Evolutionary conservation across 2,797 vertebrate species (phyloP).

Genomic region (Melanotaenia parkinsoni): DNA sequence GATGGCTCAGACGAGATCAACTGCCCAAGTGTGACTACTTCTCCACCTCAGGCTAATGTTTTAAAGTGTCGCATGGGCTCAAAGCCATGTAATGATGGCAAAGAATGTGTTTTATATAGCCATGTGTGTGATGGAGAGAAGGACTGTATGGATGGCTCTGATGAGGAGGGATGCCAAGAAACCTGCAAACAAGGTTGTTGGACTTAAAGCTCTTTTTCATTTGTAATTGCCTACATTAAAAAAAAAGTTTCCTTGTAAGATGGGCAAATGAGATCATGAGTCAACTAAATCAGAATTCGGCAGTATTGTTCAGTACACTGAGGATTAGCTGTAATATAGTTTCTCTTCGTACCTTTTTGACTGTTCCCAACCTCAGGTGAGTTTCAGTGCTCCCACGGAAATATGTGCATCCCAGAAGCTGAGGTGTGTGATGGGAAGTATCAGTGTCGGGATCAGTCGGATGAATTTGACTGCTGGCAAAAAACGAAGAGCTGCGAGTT

Average conservation of each 20-base stretch:
- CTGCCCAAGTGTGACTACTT: slow-evolving; percentile 30
- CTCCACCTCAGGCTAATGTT: background rate
- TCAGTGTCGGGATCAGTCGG: slow-evolving; percentile 87
- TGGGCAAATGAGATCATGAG: no score
- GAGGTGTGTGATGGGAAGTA: slow-evolving; percentile 85
- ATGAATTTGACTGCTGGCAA: slow-evolving; percentile 84
- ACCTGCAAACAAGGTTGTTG: slow-evolving; percentile 64
- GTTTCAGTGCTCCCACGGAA: slow-evolving; percentile 85
- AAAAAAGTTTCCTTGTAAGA: no score
- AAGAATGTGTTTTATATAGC: slow-evolving; percentile 79
- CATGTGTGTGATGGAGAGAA: slow-evolving; percentile 86
- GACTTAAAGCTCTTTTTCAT: background rate
- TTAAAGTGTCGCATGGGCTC: slow-evolving; percentile 68
- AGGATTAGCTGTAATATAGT: background rate
- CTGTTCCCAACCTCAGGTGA: slow-evolving; percentile 68
- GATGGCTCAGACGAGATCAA: slow-evolving; percentile 74
- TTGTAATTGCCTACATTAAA: background rate
- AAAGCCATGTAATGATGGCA: slow-evolving; percentile 77
- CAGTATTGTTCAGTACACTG: background rate
- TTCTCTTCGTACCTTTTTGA: background rate
- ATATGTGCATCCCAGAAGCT: slow-evolving; percentile 73
- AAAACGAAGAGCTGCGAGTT: slow-evolving; percentile 79
- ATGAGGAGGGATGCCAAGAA: slow-evolving; percentile 76
- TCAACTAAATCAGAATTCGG: no score
- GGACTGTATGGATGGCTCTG: slow-evolving; percentile 86